These are phyloP conservation scores for Perca schrenkii DNA, from an alignment of 2,113 vertebrate genomes.

Conservation along the genomic window DNA sequence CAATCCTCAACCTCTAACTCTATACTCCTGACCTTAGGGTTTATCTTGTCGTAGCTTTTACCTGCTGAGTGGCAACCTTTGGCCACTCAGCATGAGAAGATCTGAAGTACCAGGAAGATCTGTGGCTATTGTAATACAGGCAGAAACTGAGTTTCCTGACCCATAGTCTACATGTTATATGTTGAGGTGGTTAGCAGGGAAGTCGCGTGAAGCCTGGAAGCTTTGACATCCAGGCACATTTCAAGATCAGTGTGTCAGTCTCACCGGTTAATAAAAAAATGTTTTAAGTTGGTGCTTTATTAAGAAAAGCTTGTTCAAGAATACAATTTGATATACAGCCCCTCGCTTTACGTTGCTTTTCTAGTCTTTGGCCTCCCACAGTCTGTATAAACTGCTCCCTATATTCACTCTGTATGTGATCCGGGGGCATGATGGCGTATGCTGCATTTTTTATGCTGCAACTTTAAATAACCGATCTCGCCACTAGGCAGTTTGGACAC, in stretches of 20 bases:
- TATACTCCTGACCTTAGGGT: not conserved
- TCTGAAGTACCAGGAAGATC: not conserved
- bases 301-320: not conserved
- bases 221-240: not conserved
- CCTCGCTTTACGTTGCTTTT: not conserved
- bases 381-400: not conserved
- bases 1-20: not conserved
- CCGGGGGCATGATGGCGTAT: not conserved
- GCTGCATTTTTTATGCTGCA: not conserved
- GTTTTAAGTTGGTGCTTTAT: not conserved
- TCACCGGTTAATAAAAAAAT: too few species aligned
- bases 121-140: too few species aligned
- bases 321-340: not conserved
- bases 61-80: too few species aligned
- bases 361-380: not conserved
- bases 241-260: not conserved
- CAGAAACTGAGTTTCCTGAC: too few species aligned
- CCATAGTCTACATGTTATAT: too few species aligned
- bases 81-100: not conserved
- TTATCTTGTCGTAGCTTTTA: not conserved
- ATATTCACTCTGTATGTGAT: not conserved
- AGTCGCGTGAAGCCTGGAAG: not conserved
- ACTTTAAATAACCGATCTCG: too few species aligned
- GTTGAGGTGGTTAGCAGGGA: not conserved
- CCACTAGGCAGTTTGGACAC: accelerated